These are phyloP conservation scores for Drosophila elegans DNA, from an alignment of 1,140 invertebrate species.

Conservation along the genomic window DNA sequence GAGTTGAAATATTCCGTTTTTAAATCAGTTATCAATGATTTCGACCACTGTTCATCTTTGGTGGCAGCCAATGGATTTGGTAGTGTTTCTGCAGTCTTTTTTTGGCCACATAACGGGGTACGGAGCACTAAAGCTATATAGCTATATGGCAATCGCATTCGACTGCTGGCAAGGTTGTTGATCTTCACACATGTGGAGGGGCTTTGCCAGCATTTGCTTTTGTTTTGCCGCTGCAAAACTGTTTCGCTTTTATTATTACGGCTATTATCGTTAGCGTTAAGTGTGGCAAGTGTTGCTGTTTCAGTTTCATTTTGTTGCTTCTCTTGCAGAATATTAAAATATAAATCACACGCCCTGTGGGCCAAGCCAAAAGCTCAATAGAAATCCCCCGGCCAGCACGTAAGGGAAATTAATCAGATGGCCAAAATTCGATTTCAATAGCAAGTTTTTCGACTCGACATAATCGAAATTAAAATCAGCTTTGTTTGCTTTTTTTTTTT, in stretches of 20 bases:
- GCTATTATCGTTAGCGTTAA: conserved; percentile 47
- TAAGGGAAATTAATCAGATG: conserved; percentile 18
- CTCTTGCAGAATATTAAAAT: conserved; percentile 52
- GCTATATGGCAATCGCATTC: conserved; percentile 39
- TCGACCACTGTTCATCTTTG: conserved; percentile 1
- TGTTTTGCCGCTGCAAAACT: conserved; percentile 23
- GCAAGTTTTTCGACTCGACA: neutral
- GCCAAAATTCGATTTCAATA: conserved; percentile 3
- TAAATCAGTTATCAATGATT: too few species aligned
- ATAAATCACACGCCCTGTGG: conserved; percentile 49
- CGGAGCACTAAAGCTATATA: conserved; percentile 23
- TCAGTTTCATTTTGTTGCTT: conserved; percentile 17
- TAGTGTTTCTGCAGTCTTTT: conserved; percentile 30
- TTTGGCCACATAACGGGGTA: conserved; percentile 65
- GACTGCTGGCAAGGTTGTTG: conserved; percentile 74
- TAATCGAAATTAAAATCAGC: conserved; percentile 27
- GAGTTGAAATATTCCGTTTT: too few species aligned
- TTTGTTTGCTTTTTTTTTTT: neutral
- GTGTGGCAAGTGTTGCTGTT: conserved; percentile 53
- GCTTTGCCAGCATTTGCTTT: conserved; percentile 45
- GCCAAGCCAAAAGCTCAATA: neutral
- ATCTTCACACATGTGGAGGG: conserved; percentile 64
- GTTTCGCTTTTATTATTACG: conserved; percentile 43
- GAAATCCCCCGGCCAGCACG: conserved; percentile 17
- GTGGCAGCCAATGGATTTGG: conserved; percentile 22